Percentiles rank a stretch among this genome's conserved stretches.
These are phyloP conservation scores for Alces alces DNA, from an alignment of 2,113 vertebrate genomes.

Conservation along the genomic window DNA sequence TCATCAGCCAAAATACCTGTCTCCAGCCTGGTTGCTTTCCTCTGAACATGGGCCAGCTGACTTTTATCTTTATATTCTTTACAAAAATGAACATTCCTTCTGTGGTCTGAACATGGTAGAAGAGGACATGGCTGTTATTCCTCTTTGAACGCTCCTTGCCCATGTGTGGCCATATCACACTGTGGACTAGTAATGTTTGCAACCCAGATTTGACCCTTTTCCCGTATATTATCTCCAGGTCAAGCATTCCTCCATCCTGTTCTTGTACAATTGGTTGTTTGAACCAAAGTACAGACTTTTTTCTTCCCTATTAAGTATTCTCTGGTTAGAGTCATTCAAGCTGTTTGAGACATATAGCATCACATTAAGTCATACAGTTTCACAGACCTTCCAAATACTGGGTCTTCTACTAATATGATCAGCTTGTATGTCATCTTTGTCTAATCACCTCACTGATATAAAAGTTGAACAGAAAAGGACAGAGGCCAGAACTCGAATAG, in stretches of 20 bases:
- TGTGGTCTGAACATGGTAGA: neutral
- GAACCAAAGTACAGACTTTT: neutral
- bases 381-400: neutral
- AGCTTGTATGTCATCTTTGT: neutral
- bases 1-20: neutral
- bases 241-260: neutral
- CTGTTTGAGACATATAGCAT: neutral
- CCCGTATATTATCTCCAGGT: neutral
- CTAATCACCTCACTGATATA: neutral
- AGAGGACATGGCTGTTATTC: neutral
- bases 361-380: neutral
- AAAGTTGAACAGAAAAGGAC: neutral
- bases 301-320: neutral
- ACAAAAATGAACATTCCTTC: neutral
- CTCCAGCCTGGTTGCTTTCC: neutral
- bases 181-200: neutral
- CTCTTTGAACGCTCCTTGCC: neutral
- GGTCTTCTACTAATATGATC: neutral
- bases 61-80: neutral
- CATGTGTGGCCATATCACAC: neutral
- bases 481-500: neutral
- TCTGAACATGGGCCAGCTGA: neutral
- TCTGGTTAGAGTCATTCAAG: neutral
- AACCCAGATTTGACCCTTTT: neutral
- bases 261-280: neutral